These are phyloP conservation scores for Barypeithes pellucidus DNA, from an alignment of 2,888 invertebrate species.

Conservation along the genomic window DNA sequence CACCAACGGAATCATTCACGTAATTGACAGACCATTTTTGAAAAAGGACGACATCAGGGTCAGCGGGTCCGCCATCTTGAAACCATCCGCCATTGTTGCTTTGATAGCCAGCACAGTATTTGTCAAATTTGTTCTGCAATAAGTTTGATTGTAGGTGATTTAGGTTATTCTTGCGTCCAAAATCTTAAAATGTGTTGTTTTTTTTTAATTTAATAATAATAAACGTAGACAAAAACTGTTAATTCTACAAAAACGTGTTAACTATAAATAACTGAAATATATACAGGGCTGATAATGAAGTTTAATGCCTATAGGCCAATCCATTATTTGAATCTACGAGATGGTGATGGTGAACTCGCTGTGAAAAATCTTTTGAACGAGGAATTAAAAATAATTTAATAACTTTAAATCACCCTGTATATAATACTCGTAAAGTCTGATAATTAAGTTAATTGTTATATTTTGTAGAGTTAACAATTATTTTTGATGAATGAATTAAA, in stretches of 20 bases:
- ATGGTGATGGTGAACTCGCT: too few relatives aligned
- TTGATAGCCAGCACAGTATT: constrained; percentile 16
- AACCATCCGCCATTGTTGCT: constrained; percentile 41
- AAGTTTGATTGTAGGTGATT: constrained; percentile 4
- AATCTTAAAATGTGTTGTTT: background rate
- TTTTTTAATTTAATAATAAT: background rate
- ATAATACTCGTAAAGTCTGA: too few relatives aligned
- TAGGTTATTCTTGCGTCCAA: constrained; percentile 27
- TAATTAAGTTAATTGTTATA: too few relatives aligned
- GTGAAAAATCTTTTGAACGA: too few relatives aligned
- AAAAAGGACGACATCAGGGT: constrained; percentile 88
- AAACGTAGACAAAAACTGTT: constrained; percentile 1
- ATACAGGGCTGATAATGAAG: too few relatives aligned
- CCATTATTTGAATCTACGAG: too few relatives aligned
- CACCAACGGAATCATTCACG: constrained; percentile 96
- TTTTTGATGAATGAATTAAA: too few relatives aligned
- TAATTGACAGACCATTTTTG: constrained; percentile 91
- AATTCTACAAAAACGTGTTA: background rate
- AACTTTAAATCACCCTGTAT: too few relatives aligned
- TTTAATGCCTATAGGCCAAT: too few relatives aligned
- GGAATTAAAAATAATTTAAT: too few relatives aligned
- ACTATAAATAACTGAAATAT: too few relatives aligned
- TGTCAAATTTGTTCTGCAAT: constrained; percentile 23
- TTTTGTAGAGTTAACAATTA: too few relatives aligned
- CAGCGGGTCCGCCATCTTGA: constrained; percentile 67